Evolutionary conservation across 2,797 vertebrate genomes (phyloP).

Genomic region (Sciurus carolinensis): DNA sequence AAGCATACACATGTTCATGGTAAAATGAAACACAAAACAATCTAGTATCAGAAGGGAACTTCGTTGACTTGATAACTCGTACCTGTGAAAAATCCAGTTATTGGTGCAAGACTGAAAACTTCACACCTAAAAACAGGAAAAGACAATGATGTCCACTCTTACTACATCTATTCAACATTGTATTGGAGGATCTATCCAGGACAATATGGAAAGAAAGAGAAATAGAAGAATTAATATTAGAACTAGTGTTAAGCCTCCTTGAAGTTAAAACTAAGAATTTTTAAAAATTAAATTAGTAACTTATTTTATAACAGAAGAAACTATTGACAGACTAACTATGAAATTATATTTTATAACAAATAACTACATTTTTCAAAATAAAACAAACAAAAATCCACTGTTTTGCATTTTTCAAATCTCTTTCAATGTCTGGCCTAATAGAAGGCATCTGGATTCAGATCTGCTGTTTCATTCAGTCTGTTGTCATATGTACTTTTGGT

Average conservation of each 20-base stretch:
- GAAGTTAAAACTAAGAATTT: constrained; percentile 20
- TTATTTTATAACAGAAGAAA: constrained; percentile 23
- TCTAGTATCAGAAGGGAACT: too few relatives aligned
- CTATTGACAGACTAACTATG: constrained; percentile 8
- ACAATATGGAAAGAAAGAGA: too few relatives aligned
- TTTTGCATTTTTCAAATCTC: constrained; percentile 39
- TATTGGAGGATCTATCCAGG: too few relatives aligned
- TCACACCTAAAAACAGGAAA: too few relatives aligned
- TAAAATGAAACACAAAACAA: too few relatives aligned
- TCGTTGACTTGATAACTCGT: too few relatives aligned
- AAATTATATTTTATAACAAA: constrained; percentile 31
- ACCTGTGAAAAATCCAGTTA: too few relatives aligned
- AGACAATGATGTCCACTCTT: too few relatives aligned
- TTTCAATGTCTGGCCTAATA: constrained; percentile 9
- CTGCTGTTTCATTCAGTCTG: not conserved
- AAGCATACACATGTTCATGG: too few relatives aligned
- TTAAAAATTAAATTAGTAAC: constrained; percentile 20
- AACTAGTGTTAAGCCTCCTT: not conserved
- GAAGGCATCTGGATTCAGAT: constrained; percentile 19
- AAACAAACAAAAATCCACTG: not conserved
- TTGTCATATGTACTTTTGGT: not conserved
- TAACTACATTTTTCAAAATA: constrained; percentile 29
- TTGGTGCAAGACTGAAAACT: too few relatives aligned
- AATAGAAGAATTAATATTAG: too few relatives aligned
- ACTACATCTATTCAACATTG: too few relatives aligned